Conservation (phyloP, 1,140 invertebrate species). For the Paraescarpia echinospica region DNA sequence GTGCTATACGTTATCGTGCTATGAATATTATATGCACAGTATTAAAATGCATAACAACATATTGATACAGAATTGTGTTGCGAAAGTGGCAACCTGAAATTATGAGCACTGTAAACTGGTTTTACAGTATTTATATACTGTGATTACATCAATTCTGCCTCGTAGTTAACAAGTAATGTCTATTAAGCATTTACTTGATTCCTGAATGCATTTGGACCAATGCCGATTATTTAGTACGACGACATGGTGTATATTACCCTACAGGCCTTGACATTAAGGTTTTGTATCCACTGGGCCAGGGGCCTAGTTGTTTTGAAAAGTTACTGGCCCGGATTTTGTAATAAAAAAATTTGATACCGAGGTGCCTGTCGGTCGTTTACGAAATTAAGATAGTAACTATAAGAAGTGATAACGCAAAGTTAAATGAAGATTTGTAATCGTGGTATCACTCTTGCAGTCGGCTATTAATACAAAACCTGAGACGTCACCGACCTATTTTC, state of each 20-base stretch:
- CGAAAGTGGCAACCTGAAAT: not conserved
- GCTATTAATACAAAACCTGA: too few relatives aligned
- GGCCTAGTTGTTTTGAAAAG: too few relatives aligned
- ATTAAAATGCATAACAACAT: not conserved
- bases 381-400: too few relatives aligned
- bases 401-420: too few relatives aligned
- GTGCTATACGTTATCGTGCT: not conserved
- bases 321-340: too few relatives aligned
- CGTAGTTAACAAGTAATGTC: not conserved
- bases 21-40: constrained; percentile 1
- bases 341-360: too few relatives aligned
- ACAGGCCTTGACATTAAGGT: too few relatives aligned
- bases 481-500: too few relatives aligned
- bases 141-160: not conserved
- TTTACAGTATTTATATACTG: not conserved
- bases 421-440: too few relatives aligned
- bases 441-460: too few relatives aligned
- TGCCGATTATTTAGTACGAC: not conserved
- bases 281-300: too few relatives aligned
- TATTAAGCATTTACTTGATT: not conserved
- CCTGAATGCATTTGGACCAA: not conserved
- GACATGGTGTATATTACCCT: not conserved
- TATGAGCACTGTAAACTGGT: not conserved
- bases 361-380: too few relatives aligned
- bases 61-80: not conserved